Evolutionary conservation across 2,888 invertebrate genomes (phyloP).

Genomic region (Zhengitettix transpicula): DNA sequence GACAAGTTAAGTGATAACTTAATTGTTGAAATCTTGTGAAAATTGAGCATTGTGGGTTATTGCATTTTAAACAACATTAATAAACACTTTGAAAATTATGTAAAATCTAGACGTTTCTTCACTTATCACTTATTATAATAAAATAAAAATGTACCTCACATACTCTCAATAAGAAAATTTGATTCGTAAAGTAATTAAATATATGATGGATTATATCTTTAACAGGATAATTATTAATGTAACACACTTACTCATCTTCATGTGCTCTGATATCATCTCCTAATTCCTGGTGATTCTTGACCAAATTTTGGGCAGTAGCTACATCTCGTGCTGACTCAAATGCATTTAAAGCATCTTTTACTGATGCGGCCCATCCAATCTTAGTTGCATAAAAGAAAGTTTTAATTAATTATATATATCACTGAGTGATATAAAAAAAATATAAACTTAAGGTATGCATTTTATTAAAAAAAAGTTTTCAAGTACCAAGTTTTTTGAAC

Average conservation of each 20-base stretch:
- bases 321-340: constrained; percentile 75
- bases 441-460: too few relatives aligned
- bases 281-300: constrained; percentile 82
- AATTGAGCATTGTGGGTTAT: too few relatives aligned
- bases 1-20: too few relatives aligned
- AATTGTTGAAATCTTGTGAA: too few relatives aligned
- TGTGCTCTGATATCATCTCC: constrained; percentile 81
- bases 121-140: too few relatives aligned
- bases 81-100: too few relatives aligned
- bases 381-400: neutral
- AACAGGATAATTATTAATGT: too few relatives aligned
- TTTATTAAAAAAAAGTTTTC: neutral
- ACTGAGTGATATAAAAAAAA: neutral
- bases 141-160: too few relatives aligned
- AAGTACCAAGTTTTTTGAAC: constrained; percentile 48
- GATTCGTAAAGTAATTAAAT: constrained; percentile 4
- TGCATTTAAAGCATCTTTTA: constrained; percentile 60
- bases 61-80: too few relatives aligned
- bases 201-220: neutral
- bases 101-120: too few relatives aligned
- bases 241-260: constrained; percentile 56
- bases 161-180: too few relatives aligned
- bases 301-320: constrained; percentile 74
- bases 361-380: constrained; percentile 51
- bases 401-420: neutral